Conservation (phyloP, 2,888 invertebrate species). For the Chymomyza fuscimana region DNA sequence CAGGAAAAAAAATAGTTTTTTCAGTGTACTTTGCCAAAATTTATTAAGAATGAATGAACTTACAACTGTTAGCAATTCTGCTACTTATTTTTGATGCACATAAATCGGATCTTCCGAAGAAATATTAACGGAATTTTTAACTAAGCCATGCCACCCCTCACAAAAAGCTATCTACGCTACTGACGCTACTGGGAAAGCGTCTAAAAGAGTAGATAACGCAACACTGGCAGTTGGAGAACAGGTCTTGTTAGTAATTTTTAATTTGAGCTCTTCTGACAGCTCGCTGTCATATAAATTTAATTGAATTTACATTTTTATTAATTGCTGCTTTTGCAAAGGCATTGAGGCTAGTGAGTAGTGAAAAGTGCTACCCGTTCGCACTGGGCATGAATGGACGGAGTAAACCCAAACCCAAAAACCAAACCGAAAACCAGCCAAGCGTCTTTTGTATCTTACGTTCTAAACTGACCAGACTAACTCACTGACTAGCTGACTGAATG, state of each 20-base stretch:
- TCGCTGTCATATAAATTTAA: conserved; percentile 79
- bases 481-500: conserved; percentile 23
- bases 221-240: conserved; percentile 40
- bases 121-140: too few species aligned
- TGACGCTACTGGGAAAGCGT: not conserved
- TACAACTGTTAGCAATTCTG: too few species aligned
- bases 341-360: not conserved
- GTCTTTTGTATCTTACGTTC: not conserved
- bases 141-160: too few species aligned
- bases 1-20: too few species aligned
- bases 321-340: conserved; percentile 57
- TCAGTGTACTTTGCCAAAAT: too few species aligned
- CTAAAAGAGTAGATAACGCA: not conserved
- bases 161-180: too few species aligned
- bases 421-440: not conserved
- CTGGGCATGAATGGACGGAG: conserved; percentile 48
- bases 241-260: conserved; percentile 77
- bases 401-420: not conserved
- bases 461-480: conserved; percentile 17
- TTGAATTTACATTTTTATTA: conserved; percentile 79
- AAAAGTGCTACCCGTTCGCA: conserved; percentile 49
- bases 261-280: conserved; percentile 78
- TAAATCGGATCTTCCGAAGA: too few species aligned
- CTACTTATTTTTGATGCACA: too few species aligned
- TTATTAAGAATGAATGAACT: too few species aligned